A percentile compares a stretch with the other conserved stretches of the same genome.
Conservation (phyloP, 2,888 invertebrate genomes). For the Slavum lentiscoides region DNA sequence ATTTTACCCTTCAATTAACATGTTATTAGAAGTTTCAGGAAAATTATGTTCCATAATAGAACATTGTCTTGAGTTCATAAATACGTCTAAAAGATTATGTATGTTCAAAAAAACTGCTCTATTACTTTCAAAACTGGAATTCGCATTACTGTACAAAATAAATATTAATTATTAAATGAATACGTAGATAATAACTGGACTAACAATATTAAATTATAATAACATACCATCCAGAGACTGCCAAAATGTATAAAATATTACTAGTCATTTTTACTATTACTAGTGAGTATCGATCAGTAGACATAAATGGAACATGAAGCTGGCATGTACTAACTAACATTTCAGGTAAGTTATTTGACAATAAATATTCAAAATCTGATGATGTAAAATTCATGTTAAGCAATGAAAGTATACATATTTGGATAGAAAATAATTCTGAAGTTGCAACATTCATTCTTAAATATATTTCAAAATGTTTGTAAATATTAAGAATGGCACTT, state of each 20-base stretch:
- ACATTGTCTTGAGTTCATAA: constrained; percentile 33
- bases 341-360: constrained; percentile 49
- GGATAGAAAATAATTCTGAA: constrained; percentile 46
- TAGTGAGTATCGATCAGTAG: constrained; percentile 46
- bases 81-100: constrained; percentile 40
- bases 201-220: not conserved
- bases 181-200: not conserved
- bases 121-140: constrained; percentile 39
- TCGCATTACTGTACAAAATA: constrained; percentile 28
- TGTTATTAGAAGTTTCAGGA: constrained; percentile 27
- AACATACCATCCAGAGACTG: constrained; percentile 48
- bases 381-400: constrained; percentile 48
- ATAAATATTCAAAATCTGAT: constrained; percentile 49
- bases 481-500: constrained; percentile 64
- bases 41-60: constrained; percentile 47
- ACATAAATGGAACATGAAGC: constrained; percentile 47
- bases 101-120: constrained; percentile 38
- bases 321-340: constrained; percentile 43
- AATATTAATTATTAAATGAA: not conserved
- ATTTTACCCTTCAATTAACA: constrained; percentile 39
- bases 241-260: constrained; percentile 44
- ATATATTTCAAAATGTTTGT: constrained; percentile 60
- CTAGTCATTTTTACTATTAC: constrained; percentile 48
- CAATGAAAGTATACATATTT: constrained; percentile 51
- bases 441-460: constrained; percentile 45